Evolutionary conservation across 2,888 invertebrate species (phyloP).

Genomic region (Pheosia tremula): DNA sequence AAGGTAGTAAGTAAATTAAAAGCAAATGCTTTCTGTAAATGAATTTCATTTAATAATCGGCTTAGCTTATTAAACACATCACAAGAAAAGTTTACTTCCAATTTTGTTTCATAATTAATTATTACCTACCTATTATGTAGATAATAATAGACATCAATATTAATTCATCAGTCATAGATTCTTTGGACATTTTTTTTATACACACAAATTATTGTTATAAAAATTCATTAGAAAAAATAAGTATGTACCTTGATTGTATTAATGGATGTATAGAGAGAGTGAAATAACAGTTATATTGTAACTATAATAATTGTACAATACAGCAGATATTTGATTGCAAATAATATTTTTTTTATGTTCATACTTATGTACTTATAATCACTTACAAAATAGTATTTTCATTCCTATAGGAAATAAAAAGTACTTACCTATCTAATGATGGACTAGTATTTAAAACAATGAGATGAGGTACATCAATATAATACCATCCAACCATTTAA

Average conservation of each 20-base stretch:
- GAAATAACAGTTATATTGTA: no score
- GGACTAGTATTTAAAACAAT: conserved; percentile 74
- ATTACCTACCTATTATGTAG: no score
- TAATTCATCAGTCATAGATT: conserved; percentile 32
- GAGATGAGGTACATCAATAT: conserved; percentile 52
- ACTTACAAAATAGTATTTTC: conserved; percentile 35
- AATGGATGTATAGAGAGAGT: no score
- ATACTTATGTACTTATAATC: conserved; percentile 8
- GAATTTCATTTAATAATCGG: conserved; percentile 33
- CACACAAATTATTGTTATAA: conserved; percentile 16
- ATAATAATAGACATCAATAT: not conserved
- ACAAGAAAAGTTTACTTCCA: conserved; percentile 28
- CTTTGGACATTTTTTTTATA: conserved; percentile 31
- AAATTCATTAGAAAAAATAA: not conserved
- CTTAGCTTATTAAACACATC: conserved; percentile 42
- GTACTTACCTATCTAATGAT: conserved; percentile 52
- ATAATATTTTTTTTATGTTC: not conserved
- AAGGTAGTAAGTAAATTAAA: no score
- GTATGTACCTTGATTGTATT: not conserved
- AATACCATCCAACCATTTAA: conserved; percentile 46
- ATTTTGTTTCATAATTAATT: not conserved
- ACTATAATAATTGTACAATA: no score
- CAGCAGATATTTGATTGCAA: not conserved
- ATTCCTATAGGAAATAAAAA: conserved; percentile 42
- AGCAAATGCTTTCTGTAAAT: conserved; percentile 34